Evolutionary conservation across 2,113 vertebrate genomes (phyloP), one percentile per base, ranked within the genome.

Genomic region (Dolichotis patagonum): DNA sequence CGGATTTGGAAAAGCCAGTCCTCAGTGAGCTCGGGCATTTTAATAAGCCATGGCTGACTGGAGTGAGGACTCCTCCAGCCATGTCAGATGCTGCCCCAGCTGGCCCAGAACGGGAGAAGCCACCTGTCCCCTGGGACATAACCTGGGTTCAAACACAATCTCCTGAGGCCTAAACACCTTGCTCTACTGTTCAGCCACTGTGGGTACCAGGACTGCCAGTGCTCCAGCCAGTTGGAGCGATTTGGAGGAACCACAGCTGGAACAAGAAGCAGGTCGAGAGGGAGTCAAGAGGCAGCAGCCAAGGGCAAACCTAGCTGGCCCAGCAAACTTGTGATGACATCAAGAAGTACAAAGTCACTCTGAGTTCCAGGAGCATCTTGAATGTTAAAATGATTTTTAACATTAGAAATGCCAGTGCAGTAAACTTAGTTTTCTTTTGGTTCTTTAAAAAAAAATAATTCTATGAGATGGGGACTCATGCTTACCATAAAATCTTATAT

Each of bases 1-100:
- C 63, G 20, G 32, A 85, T 85, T 56, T 78, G 85, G 77, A 84
- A 88, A 63, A 20, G 14, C 30, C 32, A 77, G 43, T 62, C 63
- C n/a, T 32, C 88, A 38, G 69, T 5, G 80, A 97, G 52, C 19
- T 85, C 85, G 90, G 49, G 14, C 38, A 84, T 95, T 91, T 96
- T 71, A 85, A 93, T 78, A 38, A 96, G 82, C 92, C 43, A 0
- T 43, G 58, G 67, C 80, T 43, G 54, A 46, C n/a, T 43, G 6
- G 12, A 69, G 13, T 56, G 77, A 88, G 0, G 0, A 73, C 65
- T 56, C 82, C 71, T 85, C 73, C 82, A 67, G 75, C 69, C 85
- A 16, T 24, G 75, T 75, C 81, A 73, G 41, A 28, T 1, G 49
- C 62, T 62, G 62, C 62, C 80, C 52, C 75, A 56, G 93, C 92